phyloP scores from a whole-genome alignment of 2,797 vertebrate species.

The Nothura maculosa region DNA sequence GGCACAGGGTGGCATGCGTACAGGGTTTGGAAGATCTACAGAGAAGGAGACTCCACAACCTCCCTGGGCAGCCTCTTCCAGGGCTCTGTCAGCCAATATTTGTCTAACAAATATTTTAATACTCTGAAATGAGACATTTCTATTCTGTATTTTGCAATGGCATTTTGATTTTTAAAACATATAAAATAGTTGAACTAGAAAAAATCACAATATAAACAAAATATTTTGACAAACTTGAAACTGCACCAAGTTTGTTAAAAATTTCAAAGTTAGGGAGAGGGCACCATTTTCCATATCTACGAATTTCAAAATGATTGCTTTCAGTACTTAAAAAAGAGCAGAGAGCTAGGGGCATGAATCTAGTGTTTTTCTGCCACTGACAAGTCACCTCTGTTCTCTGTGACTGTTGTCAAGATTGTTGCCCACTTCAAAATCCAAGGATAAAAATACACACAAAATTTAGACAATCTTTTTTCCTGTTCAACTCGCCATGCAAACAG shows the following conservation, averaged over 20 bases:
- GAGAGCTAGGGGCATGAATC: not conserved
- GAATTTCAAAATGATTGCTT: not conserved
- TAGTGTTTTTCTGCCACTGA: not conserved
- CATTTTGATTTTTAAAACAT: not conserved
- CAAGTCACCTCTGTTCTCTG: not conserved
- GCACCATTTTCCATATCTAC: not conserved
- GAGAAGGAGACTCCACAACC: no score
- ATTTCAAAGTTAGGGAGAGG: not conserved
- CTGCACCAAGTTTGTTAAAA: accelerated
- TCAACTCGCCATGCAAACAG: not conserved
- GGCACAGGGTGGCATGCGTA: no score
- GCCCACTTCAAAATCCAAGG: not conserved
- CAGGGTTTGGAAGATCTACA: no score
- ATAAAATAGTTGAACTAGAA: not conserved
- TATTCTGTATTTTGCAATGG: not conserved
- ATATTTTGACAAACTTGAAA: not conserved
- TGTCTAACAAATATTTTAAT: not conserved
- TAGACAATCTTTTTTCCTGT: not conserved
- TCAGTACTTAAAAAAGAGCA: not conserved
- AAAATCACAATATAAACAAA: not conserved
- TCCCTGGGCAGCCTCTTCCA: no score
- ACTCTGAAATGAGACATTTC: not conserved
- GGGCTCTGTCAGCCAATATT: not conserved
- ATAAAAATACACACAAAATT: not conserved
- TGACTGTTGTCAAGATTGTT: not conserved